Percentiles rank a stretch among this genome's conserved stretches.
These are phyloP conservation scores for Chromobotia macracanthus DNA, from an alignment of 2,797 vertebrate species.

Conservation along the genomic window DNA sequence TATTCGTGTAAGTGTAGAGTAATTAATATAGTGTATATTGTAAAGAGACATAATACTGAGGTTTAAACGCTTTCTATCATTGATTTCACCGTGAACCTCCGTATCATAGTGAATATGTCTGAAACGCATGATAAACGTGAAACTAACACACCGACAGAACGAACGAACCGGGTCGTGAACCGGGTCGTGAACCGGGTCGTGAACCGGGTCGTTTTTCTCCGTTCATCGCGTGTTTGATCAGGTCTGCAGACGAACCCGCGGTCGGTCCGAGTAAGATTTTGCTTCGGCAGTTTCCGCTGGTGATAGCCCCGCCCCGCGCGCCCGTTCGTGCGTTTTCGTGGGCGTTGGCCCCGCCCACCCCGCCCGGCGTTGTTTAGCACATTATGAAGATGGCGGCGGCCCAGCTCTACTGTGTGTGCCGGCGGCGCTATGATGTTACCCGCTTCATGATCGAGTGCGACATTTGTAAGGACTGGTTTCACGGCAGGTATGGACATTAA, in stretches of 20 bases:
- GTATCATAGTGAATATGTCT: too few relatives aligned
- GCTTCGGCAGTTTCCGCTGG: conserved; percentile 45
- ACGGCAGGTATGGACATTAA: conserved; percentile 85
- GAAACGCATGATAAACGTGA: too few relatives aligned
- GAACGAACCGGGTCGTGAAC: too few relatives aligned
- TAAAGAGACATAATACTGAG: too few relatives aligned
- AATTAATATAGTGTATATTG: too few relatives aligned
- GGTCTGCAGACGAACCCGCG: conserved; percentile 5
- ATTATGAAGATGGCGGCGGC: conserved; percentile 89
- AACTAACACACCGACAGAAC: too few relatives aligned
- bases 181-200: too few relatives aligned
- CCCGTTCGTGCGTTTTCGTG: conserved; percentile 22
- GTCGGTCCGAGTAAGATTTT: background rate
- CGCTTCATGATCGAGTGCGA: conserved; percentile 99
- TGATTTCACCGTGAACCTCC: too few relatives aligned
- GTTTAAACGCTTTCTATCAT: too few relatives aligned
- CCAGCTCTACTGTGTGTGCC: conserved; percentile 97
- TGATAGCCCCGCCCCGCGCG: conserved; percentile 22
- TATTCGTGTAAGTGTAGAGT: too few relatives aligned
- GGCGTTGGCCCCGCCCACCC: conserved; percentile 33
- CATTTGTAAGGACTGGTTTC: conserved; percentile 98
- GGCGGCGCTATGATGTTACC: conserved; percentile 95
- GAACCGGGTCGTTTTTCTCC: background rate
- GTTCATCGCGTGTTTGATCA: background rate
- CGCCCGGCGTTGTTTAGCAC: conserved; percentile 81